These are phyloP conservation scores for Bubo bubo DNA, from an alignment of 2,113 vertebrate genomes.

Conservation along the genomic window DNA sequence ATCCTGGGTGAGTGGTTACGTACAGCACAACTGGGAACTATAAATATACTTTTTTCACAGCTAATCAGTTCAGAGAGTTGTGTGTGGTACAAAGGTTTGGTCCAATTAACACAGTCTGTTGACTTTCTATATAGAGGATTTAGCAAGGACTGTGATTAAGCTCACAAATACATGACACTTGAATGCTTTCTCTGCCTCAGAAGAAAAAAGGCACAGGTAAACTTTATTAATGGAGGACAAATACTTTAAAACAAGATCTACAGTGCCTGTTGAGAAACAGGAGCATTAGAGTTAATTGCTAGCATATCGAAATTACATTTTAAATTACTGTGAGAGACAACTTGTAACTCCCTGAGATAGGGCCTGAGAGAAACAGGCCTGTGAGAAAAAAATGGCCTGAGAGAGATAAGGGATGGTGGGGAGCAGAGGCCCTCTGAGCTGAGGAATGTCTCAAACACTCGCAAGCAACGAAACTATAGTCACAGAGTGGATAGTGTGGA, in stretches of 20 bases:
- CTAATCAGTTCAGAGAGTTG: constrained; percentile 2
- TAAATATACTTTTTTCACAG: constrained; percentile 30
- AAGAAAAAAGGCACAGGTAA: neutral
- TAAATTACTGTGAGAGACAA: neutral
- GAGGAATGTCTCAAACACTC: no score
- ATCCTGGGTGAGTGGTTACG: neutral
- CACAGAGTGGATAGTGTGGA: no score
- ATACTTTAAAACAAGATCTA: neutral
- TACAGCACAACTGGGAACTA: neutral
- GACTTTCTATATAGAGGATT: neutral
- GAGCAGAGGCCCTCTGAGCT: no score
- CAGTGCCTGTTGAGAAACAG: neutral
- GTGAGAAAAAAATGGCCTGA: no score
- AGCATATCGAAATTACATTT: neutral
- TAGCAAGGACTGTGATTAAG: constrained; percentile 18
- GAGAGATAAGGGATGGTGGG: no score
- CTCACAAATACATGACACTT: neutral
- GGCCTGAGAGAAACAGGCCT: no score
- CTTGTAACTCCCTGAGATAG: no score
- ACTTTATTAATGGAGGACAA: neutral
- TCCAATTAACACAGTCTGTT: constrained; percentile 30
- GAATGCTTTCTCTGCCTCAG: neutral
- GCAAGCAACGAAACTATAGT: no score
- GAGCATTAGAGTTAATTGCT: neutral
- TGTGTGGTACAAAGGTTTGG: neutral